Evolutionary conservation across 2,888 invertebrate species (phyloP).

Genomic region (Prosapia bicincta): DNA sequence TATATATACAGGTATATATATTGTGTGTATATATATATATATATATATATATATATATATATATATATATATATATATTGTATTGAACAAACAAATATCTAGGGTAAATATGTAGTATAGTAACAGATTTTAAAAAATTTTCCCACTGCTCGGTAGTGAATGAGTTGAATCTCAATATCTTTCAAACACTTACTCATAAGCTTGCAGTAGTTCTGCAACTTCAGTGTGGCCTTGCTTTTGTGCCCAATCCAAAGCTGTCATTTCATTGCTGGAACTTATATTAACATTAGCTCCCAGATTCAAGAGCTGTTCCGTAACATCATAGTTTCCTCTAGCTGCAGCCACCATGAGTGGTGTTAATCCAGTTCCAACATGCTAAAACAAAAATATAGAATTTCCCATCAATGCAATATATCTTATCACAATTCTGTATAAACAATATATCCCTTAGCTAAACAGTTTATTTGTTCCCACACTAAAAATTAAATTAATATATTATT

Average conservation of each 20-base stretch:
- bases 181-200: conserved; percentile 34
- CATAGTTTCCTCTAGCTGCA: conserved; percentile 64
- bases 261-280: conserved; percentile 59
- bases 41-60: neutral
- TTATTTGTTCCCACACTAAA: too few species aligned
- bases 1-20: too few species aligned
- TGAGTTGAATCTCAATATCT: neutral
- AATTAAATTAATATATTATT: too few species aligned
- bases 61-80: too few species aligned
- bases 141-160: too few species aligned
- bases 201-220: conserved; percentile 56
- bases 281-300: conserved; percentile 64
- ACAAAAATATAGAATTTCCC: too few species aligned
- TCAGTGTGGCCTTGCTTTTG: conserved; percentile 57
- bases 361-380: conserved; percentile 59
- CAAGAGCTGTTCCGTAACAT: conserved; percentile 65
- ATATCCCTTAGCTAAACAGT: too few species aligned
- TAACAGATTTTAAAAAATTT: too few species aligned
- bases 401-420: too few species aligned
- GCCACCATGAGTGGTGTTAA: conserved; percentile 77
- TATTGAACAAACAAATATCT: neutral
- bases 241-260: conserved; percentile 71
- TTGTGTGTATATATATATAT: neutral
- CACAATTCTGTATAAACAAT: too few species aligned
- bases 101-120: too few species aligned